phyloP scores from a whole-genome alignment of 2,888 invertebrate genomes.

The Rhamnusium bicolor region DNA sequence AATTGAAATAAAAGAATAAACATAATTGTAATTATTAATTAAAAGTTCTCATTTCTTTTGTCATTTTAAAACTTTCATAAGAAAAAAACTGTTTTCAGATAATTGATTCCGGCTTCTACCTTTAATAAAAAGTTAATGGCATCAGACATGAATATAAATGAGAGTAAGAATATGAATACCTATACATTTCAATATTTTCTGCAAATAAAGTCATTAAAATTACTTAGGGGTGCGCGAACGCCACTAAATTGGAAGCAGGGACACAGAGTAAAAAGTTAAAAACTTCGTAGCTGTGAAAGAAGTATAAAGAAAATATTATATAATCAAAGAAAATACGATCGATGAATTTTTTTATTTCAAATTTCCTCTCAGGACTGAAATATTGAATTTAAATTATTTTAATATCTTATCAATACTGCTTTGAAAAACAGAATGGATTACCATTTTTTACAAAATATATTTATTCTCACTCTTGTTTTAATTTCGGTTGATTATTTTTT shows the following conservation, averaged over 20 bases:
- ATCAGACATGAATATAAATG: slow-evolving; percentile 40
- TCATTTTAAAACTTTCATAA: slow-evolving; percentile 6
- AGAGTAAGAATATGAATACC: slow-evolving; percentile 26
- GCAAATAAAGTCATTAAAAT: slow-evolving; percentile 48
- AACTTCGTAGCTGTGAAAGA: slow-evolving; percentile 24
- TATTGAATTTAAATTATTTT: background rate
- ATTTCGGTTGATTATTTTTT: too few relatives aligned
- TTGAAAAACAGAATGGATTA: too few relatives aligned
- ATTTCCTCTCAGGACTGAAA: background rate
- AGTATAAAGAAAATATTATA: slow-evolving; percentile 7
- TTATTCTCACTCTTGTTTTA: too few relatives aligned
- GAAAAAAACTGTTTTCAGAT: slow-evolving; percentile 20
- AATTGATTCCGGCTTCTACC: slow-evolving; percentile 33
- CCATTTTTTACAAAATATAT: too few relatives aligned
- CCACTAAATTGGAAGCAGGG: slow-evolving; percentile 38
- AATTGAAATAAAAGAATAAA: too few relatives aligned
- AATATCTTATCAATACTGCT: too few relatives aligned
- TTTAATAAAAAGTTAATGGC: slow-evolving; percentile 46
- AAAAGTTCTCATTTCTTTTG: background rate
- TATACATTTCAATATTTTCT: slow-evolving; percentile 48
- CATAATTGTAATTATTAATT: background rate
- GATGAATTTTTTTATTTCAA: background rate
- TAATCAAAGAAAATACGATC: slow-evolving; percentile 5
- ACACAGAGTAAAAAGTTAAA: slow-evolving; percentile 36
- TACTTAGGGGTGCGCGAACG: slow-evolving; percentile 39